Percentiles rank a stretch among this genome's conserved stretches.
Evolutionary conservation across 2,888 invertebrate genomes (phyloP).

Genomic region (Pteria penguin): DNA sequence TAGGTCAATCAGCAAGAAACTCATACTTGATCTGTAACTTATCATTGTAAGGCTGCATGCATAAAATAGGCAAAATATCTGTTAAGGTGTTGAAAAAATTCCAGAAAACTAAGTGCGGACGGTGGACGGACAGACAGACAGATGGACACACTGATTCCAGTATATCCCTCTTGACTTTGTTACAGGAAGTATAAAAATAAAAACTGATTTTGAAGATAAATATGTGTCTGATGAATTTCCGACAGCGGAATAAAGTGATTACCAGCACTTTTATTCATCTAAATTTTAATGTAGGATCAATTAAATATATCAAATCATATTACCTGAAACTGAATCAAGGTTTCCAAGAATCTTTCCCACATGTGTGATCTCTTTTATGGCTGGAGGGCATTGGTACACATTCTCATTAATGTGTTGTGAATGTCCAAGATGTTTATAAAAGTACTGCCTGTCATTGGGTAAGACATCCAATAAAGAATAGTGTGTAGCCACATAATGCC

Average conservation of each 20-base stretch:
- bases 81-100: not conserved
- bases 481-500: conserved; percentile 9
- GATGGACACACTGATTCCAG: too few relatives aligned
- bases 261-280: too few relatives aligned
- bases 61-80: not conserved
- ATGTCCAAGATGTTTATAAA: conserved; percentile 30
- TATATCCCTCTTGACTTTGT: too few relatives aligned
- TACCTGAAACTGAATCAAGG: too few relatives aligned
- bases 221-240: too few relatives aligned
- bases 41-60: not conserved
- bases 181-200: too few relatives aligned
- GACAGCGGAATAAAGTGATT: too few relatives aligned
- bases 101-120: not conserved
- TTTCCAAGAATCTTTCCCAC: conserved; percentile 13
- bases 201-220: too few relatives aligned
- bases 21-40: not conserved
- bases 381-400: conserved; percentile 25
- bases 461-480: conserved; percentile 17
- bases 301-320: too few relatives aligned
- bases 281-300: too few relatives aligned
- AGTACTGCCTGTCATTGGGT: conserved; percentile 8
- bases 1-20: not conserved
- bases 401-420: conserved; percentile 20
- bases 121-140: not conserved
- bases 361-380: conserved; percentile 7